A percentile compares a stretch with the other conserved stretches of the same genome.
Conservation (phyloP, 2,888 invertebrate species). For the Acanthoscelides obtectus region DNA sequence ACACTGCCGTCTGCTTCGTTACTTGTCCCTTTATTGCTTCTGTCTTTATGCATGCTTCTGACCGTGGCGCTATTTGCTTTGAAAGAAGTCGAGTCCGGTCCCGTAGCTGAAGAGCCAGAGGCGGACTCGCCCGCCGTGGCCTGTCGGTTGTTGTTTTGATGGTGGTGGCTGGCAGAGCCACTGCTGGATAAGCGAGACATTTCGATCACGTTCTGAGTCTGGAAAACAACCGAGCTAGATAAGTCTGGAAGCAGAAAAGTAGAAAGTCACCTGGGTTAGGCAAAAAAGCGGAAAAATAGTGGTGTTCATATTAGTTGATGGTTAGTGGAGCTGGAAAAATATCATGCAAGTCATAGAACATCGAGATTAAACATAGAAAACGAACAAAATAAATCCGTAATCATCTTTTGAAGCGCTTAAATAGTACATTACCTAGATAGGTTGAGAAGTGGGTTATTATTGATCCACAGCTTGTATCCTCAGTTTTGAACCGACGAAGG, state of each 20-base stretch:
- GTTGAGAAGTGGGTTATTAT: no score
- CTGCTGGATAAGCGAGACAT: conserved; percentile 62
- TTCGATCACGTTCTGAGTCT: conserved; percentile 58
- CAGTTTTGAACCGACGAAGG: no score
- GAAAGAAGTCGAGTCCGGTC: conserved; percentile 19
- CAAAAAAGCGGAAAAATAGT: conserved; percentile 16
- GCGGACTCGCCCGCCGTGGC: not conserved
- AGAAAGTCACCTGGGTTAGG: conserved; percentile 48
- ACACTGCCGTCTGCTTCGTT: not conserved
- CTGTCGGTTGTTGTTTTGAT: conserved; percentile 10
- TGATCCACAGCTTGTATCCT: no score
- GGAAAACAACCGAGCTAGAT: conserved; percentile 51
- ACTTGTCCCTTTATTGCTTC: conserved; percentile 14
- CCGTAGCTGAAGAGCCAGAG: conserved; percentile 10
- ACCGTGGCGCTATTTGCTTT: conserved; percentile 20
- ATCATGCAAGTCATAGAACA: not conserved
- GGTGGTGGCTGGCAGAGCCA: conserved; percentile 22
- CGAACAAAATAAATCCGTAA: no score
- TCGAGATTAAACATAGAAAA: no score
- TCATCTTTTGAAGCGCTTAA: no score
- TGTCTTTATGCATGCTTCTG: conserved; percentile 23
- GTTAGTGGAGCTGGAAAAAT: conserved; percentile 19
- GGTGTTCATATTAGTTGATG: conserved; percentile 39
- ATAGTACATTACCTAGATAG: no score
- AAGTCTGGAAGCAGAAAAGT: conserved; percentile 47